Base-by-base conservation (phyloP, 2,113 vertebrate species). In the Nyctibius bracteatus region DNA sequence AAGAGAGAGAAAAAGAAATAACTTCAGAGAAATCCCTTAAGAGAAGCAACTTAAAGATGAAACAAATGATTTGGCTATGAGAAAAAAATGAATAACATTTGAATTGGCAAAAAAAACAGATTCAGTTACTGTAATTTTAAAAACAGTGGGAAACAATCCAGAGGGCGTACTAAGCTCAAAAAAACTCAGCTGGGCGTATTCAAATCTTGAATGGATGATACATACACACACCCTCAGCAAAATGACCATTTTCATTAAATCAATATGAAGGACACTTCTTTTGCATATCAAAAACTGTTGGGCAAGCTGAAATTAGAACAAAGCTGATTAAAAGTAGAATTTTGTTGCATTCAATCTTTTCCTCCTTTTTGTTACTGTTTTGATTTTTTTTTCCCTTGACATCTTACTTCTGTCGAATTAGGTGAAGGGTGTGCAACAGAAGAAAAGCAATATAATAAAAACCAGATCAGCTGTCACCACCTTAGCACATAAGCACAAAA, bases 171-270 rank as follows among this genome's bases (percentile, higher is more conserved):
- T 82, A 66, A 93, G 78, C 75, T 85, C 22, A 92, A 4, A 44
- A 88, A 62, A 80, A 7, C n/a, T 82, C 52, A 87, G 51, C 71
- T 88, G 77, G 63, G 33, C 72, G 75, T 81, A 78, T 78, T 93
- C 63, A 72, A 21, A 52, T 95, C 57, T 74, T 92, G 82, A 81
- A 77, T 84, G 72, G 44, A 87, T 83, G 70, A 91, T 74, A 68
- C 47, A 86, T 43, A 71, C 2, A 1, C 78, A 94, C 52, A 94
- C 73, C 77, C 95, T 95, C 92, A 97, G 94, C 96, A 96, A 96
- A 95, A 96, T 96, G 86, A 86, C 94, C n/a, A 68, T 92, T 93
- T 94, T 95, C 88, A 96, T 96, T 94, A 96, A 87, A 89, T 94
- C 91, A 96, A 5, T 41, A 66, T 66, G 92, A 96, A 92, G 54